phyloP scores from a whole-genome alignment of 2,797 vertebrate genomes.

The Gymnoscopelus braueri region DNA sequence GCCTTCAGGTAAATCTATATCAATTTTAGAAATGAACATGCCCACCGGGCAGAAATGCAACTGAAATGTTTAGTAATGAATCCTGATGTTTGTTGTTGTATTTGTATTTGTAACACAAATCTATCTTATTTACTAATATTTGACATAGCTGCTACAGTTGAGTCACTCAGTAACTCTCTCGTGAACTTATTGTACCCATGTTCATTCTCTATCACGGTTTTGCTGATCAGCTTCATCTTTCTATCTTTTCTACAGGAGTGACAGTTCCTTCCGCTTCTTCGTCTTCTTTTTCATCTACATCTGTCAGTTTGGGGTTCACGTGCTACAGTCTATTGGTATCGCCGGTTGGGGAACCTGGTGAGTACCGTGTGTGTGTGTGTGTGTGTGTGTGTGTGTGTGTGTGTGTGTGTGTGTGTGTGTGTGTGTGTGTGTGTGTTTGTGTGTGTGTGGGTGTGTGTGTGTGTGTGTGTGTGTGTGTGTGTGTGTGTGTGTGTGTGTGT shows the following conservation, averaged over 20 bases:
- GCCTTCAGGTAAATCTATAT: conserved; percentile 92
- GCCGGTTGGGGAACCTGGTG: conserved; percentile 97
- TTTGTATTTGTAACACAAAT: no score
- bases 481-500: neutral
- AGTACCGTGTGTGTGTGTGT: conserved; percentile 46
- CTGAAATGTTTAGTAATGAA: no score
- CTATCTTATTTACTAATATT: no score
- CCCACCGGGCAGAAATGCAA: no score
- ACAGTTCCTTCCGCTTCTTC: conserved; percentile 97
- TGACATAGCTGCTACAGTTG: neutral
- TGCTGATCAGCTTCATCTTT: conserved; percentile 7
- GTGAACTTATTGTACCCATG: neutral
- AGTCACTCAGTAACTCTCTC: neutral
- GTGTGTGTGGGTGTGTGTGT: neutral
- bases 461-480: neutral
- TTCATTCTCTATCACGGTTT: conserved; percentile 11
- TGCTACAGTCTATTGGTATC: conserved; percentile 96
- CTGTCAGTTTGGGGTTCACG: conserved; percentile 97
- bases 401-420: neutral
- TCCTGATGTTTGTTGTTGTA: no score
- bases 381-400: neutral
- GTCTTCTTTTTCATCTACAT: conserved; percentile 99
- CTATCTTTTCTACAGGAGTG: conserved; percentile 84
- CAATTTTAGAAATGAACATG: no score
- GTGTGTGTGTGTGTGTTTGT: neutral